These are phyloP conservation scores for Polyommatus icarus DNA, from an alignment of 2,888 invertebrate genomes.

Conservation along the genomic window DNA sequence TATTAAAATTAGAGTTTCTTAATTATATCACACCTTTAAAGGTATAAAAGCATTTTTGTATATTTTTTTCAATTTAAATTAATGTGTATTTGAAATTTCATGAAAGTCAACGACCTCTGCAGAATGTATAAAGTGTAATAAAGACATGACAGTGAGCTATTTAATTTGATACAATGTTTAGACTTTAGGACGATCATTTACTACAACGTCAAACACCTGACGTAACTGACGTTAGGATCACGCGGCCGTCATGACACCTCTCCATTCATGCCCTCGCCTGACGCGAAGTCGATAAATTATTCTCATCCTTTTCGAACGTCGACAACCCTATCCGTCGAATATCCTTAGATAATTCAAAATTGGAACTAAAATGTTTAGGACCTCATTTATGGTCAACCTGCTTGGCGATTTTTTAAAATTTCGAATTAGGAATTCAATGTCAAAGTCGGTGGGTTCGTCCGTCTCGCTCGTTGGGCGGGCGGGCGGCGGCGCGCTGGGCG, in stretches of 20 bases:
- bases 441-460: constrained; percentile 60
- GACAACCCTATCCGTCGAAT: constrained; percentile 51
- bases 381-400: neutral
- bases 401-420: constrained; percentile 37
- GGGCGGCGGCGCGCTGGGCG: constrained; percentile 79
- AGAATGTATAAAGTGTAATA: no score
- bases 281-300: constrained; percentile 75
- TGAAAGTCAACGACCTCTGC: no score
- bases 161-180: neutral
- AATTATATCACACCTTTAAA: no score
- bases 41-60: no score
- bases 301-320: constrained; percentile 72
- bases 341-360: neutral
- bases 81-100: no score
- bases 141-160: no score
- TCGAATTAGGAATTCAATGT: constrained; percentile 51
- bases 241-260: neutral
- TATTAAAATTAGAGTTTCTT: no score
- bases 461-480: constrained; percentile 65
- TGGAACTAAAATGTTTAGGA: neutral
- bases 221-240: neutral
- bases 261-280: constrained; percentile 70
- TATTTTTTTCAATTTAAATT: no score
- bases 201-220: neutral
- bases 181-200: neutral